Conservation (phyloP, 2,113 vertebrate genomes). For the Hippocampus zosterae region DNA sequence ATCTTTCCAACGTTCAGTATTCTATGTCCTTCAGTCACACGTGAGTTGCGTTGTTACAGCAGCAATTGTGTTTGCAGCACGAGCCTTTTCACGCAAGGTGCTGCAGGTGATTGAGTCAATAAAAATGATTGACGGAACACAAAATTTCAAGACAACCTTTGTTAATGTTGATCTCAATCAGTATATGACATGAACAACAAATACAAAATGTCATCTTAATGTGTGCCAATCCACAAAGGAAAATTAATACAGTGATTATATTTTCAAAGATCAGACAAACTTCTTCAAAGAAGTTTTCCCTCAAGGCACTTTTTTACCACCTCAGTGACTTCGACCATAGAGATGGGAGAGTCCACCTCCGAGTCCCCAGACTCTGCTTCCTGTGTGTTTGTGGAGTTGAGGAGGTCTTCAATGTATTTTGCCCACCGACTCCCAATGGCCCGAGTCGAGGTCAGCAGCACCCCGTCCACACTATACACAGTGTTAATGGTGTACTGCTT, state of each 20-base stretch:
- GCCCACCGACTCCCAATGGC: too few species aligned
- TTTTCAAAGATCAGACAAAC: too few species aligned
- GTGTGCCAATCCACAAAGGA: neutral
- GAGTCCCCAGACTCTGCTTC: too few species aligned
- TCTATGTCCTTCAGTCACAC: neutral
- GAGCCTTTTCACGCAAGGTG: neutral
- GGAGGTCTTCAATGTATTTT: too few species aligned
- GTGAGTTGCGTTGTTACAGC: conserved; percentile 23
- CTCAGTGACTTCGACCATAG: too few species aligned
- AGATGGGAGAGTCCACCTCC: too few species aligned
- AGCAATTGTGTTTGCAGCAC: conserved; percentile 19
- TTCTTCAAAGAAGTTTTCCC: too few species aligned
- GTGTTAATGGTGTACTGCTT: too few species aligned
- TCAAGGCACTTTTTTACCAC: too few species aligned
- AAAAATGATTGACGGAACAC: neutral
- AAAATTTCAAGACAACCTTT: neutral
- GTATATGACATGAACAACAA: neutral
- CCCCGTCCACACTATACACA: too few species aligned
- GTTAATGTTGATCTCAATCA: neutral
- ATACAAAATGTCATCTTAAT: neutral
- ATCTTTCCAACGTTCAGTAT: neutral
- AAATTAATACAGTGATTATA: neutral
- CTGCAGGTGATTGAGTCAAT: neutral
- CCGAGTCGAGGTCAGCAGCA: too few species aligned
- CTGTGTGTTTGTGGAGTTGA: too few species aligned